A percentile compares a stretch with the other conserved stretches of the same genome.
phyloP scores from a whole-genome alignment of 2,888 invertebrate genomes.

The Silvanus unidentatus region DNA sequence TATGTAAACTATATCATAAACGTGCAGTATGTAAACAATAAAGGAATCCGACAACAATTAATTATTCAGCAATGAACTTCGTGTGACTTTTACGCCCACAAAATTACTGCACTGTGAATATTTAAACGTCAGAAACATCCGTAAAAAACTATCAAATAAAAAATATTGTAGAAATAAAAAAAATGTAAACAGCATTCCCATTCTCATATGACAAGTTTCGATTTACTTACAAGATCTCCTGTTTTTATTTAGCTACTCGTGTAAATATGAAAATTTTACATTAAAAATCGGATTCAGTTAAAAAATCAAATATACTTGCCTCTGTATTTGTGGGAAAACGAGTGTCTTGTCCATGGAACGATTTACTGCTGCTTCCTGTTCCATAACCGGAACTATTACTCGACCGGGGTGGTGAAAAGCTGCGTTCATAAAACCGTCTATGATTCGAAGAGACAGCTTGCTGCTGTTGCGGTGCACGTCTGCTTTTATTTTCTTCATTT shows the following conservation, averaged over 20 bases:
- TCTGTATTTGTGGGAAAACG: constrained; percentile 43
- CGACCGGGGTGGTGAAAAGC: constrained; percentile 71
- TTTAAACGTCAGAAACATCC: too few relatives aligned
- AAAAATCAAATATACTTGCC: constrained; percentile 31
- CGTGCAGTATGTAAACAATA: too few relatives aligned
- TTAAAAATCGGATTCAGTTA: constrained; percentile 1
- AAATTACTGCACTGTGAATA: too few relatives aligned
- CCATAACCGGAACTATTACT: constrained; percentile 78
- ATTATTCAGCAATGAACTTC: too few relatives aligned
- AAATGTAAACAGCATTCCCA: too few relatives aligned
- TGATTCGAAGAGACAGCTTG: constrained; percentile 56
- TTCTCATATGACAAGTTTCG: too few relatives aligned
- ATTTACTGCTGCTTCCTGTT: constrained; percentile 60
- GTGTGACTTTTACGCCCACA: too few relatives aligned
- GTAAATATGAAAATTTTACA: constrained; percentile 10
- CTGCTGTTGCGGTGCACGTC: constrained; percentile 47
- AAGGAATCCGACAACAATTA: too few relatives aligned
- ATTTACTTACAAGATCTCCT: constrained; percentile 23
- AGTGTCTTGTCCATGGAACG: constrained; percentile 39
- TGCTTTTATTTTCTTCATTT: constrained; percentile 40
- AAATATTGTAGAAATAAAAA: too few relatives aligned
- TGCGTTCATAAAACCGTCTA: constrained; percentile 66
- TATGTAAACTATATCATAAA: too few relatives aligned
- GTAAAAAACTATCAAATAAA: too few relatives aligned
- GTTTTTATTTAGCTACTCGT: constrained; percentile 19